A percentile compares a stretch with the other conserved stretches of the same genome.
phyloP scores from a whole-genome alignment of 2,797 vertebrate species.

The Sebastes diaconus region DNA sequence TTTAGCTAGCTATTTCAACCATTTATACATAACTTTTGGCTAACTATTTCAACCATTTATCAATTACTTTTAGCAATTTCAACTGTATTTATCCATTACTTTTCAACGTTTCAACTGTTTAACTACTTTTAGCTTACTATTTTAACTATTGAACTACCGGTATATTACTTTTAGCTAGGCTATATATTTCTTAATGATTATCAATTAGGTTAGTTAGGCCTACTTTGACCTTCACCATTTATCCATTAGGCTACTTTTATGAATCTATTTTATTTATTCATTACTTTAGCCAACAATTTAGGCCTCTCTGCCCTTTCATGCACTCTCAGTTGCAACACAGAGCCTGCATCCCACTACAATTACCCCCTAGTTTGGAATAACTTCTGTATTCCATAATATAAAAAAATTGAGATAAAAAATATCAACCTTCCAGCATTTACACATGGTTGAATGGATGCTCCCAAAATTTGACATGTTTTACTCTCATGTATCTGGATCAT shows the following conservation, averaged over 20 bases:
- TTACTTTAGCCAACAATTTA: neutral
- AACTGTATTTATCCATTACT: neutral
- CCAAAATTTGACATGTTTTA: neutral
- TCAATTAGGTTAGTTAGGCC: neutral
- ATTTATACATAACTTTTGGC: too few species aligned
- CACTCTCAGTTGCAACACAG: too few species aligned
- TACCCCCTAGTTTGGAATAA: neutral
- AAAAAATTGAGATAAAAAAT: neutral
- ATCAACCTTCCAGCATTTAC: neutral
- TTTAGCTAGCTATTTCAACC: too few species aligned
- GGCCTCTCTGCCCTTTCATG: too few species aligned
- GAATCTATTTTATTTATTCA: neutral
- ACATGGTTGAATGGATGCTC: neutral
- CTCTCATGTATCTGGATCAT: conserved; percentile 10
- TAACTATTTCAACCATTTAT: too few species aligned
- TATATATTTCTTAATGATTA: too few species aligned
- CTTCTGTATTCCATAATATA: neutral
- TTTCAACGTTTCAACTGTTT: neutral
- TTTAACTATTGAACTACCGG: too few species aligned
- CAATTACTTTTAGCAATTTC: too few species aligned
- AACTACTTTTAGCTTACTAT: neutral
- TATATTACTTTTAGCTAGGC: too few species aligned
- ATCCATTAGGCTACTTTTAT: neutral
- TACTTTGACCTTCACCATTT: neutral
- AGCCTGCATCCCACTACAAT: neutral